These are phyloP conservation scores for Drepana falcataria DNA, from an alignment of 2,888 invertebrate species.

Conservation along the genomic window DNA sequence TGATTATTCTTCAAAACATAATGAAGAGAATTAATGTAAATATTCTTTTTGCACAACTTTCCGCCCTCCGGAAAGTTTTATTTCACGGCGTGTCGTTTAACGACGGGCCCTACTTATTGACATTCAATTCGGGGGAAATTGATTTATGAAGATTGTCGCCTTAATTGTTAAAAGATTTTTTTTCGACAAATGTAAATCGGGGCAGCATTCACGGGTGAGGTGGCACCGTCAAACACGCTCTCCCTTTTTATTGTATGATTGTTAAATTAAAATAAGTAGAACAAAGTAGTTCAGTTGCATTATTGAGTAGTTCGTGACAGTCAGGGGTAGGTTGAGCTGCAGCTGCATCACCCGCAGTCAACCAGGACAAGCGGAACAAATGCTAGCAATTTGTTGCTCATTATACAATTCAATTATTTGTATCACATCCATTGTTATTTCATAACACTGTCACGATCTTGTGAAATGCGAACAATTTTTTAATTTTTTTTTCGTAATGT, in stretches of 20 bases:
- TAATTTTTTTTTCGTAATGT: neutral
- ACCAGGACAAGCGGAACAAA: conserved; percentile 63
- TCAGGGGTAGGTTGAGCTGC: conserved; percentile 31
- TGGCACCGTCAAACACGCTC: conserved; percentile 5
- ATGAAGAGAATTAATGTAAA: conserved; percentile 81
- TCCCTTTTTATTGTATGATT: conserved; percentile 20
- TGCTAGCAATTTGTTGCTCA: conserved; percentile 45
- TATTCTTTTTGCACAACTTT: conserved; percentile 77
- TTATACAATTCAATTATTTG: conserved; percentile 32
- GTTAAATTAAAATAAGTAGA: conserved; percentile 23
- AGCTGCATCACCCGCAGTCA: conserved; percentile 50
- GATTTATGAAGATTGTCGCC: conserved; percentile 78
- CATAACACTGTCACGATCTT: conserved; percentile 2
- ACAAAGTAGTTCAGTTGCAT: conserved; percentile 61
- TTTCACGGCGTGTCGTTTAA: conserved; percentile 77
- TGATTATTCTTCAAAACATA: conserved; percentile 80
- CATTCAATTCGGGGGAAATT: conserved; percentile 79
- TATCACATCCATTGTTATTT: conserved; percentile 6
- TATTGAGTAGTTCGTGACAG: conserved; percentile 58
- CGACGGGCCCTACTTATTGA: conserved; percentile 77
- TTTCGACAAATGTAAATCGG: conserved; percentile 33
- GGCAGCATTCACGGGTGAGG: conserved; percentile 11
- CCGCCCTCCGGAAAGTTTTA: conserved; percentile 77
- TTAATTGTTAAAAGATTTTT: conserved; percentile 73
- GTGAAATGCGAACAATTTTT: neutral